A percentile compares a stretch with the other conserved stretches of the same genome.
phyloP scores from a whole-genome alignment of 2,888 invertebrate species.

The Heliconius cydno region DNA sequence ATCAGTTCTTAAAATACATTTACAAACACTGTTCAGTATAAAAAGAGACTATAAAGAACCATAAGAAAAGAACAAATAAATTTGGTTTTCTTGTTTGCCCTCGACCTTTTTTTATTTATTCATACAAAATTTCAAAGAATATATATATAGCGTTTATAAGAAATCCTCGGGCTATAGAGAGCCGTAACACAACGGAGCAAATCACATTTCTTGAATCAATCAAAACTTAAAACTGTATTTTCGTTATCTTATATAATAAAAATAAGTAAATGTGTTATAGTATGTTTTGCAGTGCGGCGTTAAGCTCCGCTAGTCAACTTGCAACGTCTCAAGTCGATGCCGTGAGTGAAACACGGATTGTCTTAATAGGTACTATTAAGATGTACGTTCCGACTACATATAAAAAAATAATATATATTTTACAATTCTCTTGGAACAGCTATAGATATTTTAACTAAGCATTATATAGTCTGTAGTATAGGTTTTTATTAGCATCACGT shows the following conservation, averaged over 20 bases:
- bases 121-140: slow-evolving; percentile 18
- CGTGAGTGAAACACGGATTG: neutral
- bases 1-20: neutral
- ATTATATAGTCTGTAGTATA: neutral
- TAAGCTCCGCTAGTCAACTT: neutral
- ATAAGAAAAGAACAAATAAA: slow-evolving; percentile 12
- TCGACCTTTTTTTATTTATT: slow-evolving; percentile 19
- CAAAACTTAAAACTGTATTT: slow-evolving; percentile 1
- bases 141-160: slow-evolving; percentile 20
- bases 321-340: neutral
- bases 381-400: no score
- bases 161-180: slow-evolving; percentile 17
- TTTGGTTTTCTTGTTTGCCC: slow-evolving; percentile 1
- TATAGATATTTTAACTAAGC: neutral
- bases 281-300: neutral
- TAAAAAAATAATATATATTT: neutral
- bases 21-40: neutral
- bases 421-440: neutral
- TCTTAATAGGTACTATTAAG: no score
- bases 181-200: slow-evolving; percentile 3
- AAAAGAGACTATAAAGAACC: neutral
- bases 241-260: neutral
- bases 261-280: neutral
- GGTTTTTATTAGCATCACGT: neutral
- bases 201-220: slow-evolving; percentile 11